phyloP scores from a whole-genome alignment of 2,113 vertebrate species.

The Platysternon megacephalum region DNA sequence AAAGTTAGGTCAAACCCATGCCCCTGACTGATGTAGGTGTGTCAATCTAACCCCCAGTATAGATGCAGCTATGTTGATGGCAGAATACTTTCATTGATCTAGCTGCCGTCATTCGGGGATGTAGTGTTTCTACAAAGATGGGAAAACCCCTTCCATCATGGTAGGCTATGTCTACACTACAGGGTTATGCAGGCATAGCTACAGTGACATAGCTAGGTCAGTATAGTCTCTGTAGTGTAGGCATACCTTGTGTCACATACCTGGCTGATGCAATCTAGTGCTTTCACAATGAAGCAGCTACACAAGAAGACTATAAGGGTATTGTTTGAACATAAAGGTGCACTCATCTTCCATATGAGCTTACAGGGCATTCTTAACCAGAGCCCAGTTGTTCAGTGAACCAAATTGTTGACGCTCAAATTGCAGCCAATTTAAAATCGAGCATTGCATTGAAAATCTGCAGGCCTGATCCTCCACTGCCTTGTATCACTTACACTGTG shows the following conservation, averaged over 20 bases:
- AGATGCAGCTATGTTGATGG: not conserved
- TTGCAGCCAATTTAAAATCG: not conserved
- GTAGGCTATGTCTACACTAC: not conserved
- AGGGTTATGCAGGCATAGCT: not conserved
- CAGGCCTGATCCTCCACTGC: not conserved
- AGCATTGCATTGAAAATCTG: not conserved
- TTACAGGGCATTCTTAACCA: not conserved
- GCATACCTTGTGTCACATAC: not conserved
- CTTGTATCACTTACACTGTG: not conserved
- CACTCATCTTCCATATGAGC: not conserved
- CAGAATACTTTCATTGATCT: not conserved
- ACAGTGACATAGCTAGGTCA: not conserved
- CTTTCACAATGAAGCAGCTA: constrained; percentile 5
- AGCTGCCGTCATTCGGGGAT: not conserved
- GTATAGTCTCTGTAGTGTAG: not conserved
- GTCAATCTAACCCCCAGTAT: not conserved
- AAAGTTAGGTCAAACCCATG: not conserved
- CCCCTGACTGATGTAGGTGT: not conserved
- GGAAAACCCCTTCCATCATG: not conserved
- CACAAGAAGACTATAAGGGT: not conserved
- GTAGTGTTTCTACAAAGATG: not conserved
- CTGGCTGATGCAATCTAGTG: constrained; percentile 4
- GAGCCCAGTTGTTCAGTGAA: not conserved
- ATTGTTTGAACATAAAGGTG: not conserved
- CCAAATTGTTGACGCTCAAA: not conserved